Evolutionary conservation across 2,113 vertebrate genomes (phyloP).

Genomic region (Solenodon paradoxus): DNA sequence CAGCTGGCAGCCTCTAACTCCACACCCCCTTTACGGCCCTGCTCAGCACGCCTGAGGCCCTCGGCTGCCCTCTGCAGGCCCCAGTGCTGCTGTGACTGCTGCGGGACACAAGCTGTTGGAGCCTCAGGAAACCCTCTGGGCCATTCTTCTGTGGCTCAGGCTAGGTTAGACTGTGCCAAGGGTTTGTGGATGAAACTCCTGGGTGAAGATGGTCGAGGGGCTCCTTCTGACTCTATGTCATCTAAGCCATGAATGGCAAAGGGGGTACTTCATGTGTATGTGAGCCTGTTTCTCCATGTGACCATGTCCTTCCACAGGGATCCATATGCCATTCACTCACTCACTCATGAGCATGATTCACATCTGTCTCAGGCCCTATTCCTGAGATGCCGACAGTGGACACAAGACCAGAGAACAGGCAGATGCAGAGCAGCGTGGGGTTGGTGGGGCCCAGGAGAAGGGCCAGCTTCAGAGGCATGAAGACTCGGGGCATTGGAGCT

Average conservation of each 20-base stretch:
- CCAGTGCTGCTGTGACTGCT: too few relatives aligned
- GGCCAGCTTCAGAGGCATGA: neutral
- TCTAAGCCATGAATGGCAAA: neutral
- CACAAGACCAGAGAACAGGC: neutral
- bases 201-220: neutral
- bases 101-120: too few relatives aligned
- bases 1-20: slow-evolving; percentile 7
- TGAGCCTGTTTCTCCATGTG: neutral
- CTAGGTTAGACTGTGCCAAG: neutral
- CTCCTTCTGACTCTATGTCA: neutral
- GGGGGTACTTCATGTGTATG: neutral
- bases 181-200: neutral
- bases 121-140: neutral
- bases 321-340: neutral
- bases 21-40: neutral
- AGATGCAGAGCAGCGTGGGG: neutral
- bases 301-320: neutral
- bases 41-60: neutral
- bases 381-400: neutral
- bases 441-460: neutral
- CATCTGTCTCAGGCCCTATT: neutral
- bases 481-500: neutral
- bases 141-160: neutral
- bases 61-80: neutral
- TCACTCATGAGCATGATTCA: neutral